phyloP scores from a whole-genome alignment of 2,888 invertebrate species.

The Rhogogaster chlorosoma region DNA sequence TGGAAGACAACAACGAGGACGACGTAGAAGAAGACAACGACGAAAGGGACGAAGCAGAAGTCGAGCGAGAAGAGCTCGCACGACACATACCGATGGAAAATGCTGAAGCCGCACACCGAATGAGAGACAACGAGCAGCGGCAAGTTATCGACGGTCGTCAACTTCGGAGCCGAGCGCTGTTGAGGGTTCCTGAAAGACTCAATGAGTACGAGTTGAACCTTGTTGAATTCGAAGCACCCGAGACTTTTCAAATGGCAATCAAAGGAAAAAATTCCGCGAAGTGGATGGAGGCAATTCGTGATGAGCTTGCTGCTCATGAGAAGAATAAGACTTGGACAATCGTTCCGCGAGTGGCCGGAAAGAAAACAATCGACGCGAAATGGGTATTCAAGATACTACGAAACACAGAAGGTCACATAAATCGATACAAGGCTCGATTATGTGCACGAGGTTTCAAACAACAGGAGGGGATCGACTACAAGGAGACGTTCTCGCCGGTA shows the following conservation, averaged over 20 bases:
- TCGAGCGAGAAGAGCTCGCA: neutral
- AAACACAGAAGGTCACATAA: slow-evolving; percentile 54
- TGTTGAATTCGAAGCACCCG: neutral
- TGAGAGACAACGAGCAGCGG: no score
- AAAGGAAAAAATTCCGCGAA: slow-evolving; percentile 28
- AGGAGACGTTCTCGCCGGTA: slow-evolving; percentile 65
- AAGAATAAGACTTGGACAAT: slow-evolving; percentile 51
- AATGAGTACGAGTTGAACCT: slow-evolving; percentile 3
- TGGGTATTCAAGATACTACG: slow-evolving; percentile 54
- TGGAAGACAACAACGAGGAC: neutral
- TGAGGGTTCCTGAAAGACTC: slow-evolving; percentile 21
- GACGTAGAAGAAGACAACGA: slow-evolving; percentile 5
- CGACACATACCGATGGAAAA: neutral
- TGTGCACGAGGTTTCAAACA: slow-evolving; percentile 62
- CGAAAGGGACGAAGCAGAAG: neutral
- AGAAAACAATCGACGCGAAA: slow-evolving; percentile 50
- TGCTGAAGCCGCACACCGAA: neutral
- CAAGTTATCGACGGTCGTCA: slow-evolving; percentile 14
- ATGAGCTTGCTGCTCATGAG: slow-evolving; percentile 38
- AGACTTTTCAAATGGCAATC: slow-evolving; percentile 34
- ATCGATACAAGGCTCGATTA: slow-evolving; percentile 64
- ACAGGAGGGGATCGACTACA: slow-evolving; percentile 61
- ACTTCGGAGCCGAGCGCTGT: slow-evolving; percentile 23
- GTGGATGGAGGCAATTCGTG: slow-evolving; percentile 46
- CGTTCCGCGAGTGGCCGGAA: slow-evolving; percentile 2